phyloP scores from a whole-genome alignment of 2,113 vertebrate genomes.

The Microcebus tavaratra region DNA sequence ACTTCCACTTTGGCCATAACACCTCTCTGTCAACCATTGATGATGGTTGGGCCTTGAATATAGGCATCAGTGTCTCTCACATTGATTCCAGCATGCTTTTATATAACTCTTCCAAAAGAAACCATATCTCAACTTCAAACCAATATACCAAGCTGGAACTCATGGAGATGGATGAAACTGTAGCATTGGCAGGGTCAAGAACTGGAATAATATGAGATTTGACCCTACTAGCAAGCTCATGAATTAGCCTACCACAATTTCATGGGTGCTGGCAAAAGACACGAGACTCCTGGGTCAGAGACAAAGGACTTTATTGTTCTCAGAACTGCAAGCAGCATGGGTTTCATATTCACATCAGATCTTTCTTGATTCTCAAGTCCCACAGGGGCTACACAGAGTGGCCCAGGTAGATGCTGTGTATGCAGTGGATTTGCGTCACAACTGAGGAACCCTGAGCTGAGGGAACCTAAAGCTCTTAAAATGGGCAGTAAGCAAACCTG shows the following conservation, averaged over 20 bases:
- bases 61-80: not conserved
- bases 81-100: not conserved
- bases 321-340: not conserved
- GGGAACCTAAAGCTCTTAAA: not conserved
- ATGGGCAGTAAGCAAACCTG: not conserved
- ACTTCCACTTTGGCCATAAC: not conserved
- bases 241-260: not conserved
- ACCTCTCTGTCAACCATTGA: not conserved
- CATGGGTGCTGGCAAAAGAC: not conserved
- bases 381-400: not conserved
- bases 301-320: not conserved
- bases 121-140: not conserved
- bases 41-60: not conserved
- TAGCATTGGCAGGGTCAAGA: not conserved
- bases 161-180: not conserved
- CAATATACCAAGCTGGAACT: not conserved
- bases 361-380: not conserved
- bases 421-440: not conserved
- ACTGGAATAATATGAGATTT: not conserved
- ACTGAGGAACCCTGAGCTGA: not conserved
- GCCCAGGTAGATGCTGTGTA: not conserved
- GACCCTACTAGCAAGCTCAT: not conserved
- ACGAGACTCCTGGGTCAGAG: not conserved
- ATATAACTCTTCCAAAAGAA: not conserved
- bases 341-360: not conserved